Percentiles rank a stretch among this genome's conserved stretches.
phyloP scores from a whole-genome alignment of 2,113 vertebrate species.

The Nannospalax galili region DNA sequence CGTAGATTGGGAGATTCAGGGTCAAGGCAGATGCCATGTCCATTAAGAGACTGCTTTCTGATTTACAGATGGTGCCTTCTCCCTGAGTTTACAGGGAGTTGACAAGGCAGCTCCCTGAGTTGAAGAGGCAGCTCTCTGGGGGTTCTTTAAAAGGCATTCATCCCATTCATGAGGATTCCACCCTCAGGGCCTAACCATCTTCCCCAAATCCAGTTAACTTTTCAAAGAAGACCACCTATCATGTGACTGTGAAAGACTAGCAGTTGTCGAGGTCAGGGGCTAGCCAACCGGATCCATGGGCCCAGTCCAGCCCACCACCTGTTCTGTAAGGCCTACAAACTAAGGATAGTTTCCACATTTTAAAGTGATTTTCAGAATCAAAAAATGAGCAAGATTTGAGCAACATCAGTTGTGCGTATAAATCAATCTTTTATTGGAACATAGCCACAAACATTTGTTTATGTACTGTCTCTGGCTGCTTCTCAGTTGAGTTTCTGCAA shows the following conservation, averaged over 20 bases:
- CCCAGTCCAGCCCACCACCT: neutral
- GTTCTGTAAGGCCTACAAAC: neutral
- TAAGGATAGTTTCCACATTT: neutral
- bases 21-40: neutral
- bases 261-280: neutral
- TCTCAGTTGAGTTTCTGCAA: neutral
- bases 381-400: neutral
- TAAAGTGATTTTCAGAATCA: neutral
- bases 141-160: neutral
- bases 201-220: neutral
- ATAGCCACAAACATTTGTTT: neutral
- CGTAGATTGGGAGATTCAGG: neutral
- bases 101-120: neutral
- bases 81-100: rapidly evolving
- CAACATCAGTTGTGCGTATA: neutral
- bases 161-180: neutral
- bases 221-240: neutral
- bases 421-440: neutral
- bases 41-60: neutral
- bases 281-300: neutral
- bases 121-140: neutral
- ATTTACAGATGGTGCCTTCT: neutral
- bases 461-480: neutral
- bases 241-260: neutral
- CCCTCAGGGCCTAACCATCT: neutral